Percentiles rank a stretch among this genome's conserved stretches.
Conservation (phyloP, 2,888 invertebrate genomes). For the Trachelus iudaicus region DNA sequence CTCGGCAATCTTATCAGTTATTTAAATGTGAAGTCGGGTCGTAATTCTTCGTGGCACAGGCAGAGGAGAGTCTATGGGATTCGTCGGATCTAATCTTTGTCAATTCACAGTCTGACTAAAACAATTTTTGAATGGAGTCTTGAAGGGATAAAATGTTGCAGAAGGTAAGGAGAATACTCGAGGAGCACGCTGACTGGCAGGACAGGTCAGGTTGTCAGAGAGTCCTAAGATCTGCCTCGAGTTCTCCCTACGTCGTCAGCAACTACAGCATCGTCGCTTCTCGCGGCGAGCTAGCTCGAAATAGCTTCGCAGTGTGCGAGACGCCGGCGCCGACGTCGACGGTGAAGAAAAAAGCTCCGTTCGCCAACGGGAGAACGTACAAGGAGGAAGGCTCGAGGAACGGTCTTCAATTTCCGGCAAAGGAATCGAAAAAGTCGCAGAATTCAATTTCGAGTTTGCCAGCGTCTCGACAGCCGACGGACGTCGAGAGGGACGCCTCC, state of each 20-base stretch:
- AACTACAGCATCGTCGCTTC: conserved; percentile 53
- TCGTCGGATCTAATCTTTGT: background rate
- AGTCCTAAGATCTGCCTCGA: conserved; percentile 9
- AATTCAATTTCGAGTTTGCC: background rate
- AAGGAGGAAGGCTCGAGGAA: conserved; percentile 16
- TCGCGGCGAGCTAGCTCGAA: conserved; percentile 50
- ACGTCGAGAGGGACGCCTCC: background rate
- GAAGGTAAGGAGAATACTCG: conserved; percentile 41
- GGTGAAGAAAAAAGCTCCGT: conserved; percentile 27
- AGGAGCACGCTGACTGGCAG: conserved; percentile 38
- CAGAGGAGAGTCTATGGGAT: background rate
- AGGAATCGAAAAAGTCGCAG: background rate
- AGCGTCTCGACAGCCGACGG: background rate
- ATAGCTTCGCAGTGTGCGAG: conserved; percentile 45
- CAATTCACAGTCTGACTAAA: conserved; percentile 2
- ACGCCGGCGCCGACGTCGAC: conserved; percentile 30
- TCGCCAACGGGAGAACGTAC: conserved; percentile 22
- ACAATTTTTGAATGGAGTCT: background rate
- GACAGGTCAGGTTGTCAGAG: conserved; percentile 16
- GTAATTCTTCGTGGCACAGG: background rate
- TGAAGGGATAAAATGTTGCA: conserved; percentile 16
- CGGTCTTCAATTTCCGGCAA: background rate
- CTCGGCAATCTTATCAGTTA: background rate
- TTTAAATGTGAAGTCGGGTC: background rate
- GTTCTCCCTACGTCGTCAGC: conserved; percentile 27